Evolutionary conservation across 2,797 vertebrate species (phyloP).

Genomic region (Chaunax sp.): DNA sequence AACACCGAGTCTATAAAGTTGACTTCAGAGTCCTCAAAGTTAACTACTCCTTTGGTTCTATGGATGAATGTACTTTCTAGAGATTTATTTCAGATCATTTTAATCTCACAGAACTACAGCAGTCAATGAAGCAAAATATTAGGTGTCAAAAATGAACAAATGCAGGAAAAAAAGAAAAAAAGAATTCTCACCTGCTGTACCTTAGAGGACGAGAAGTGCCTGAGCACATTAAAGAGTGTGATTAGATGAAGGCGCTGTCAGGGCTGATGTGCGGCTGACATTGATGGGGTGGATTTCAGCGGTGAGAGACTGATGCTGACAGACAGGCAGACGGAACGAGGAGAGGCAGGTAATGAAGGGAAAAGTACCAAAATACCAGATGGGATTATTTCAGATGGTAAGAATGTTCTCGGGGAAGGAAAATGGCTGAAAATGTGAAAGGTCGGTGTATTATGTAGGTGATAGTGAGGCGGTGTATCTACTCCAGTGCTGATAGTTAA

Average conservation of each 20-base stretch:
- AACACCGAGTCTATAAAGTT: too few relatives aligned
- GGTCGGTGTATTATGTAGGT: slow-evolving; percentile 36
- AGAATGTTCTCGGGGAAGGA: slow-evolving; percentile 16
- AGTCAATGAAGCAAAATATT: slow-evolving; percentile 56
- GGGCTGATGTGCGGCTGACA: slow-evolving; percentile 54
- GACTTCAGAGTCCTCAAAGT: too few relatives aligned
- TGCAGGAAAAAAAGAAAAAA: slow-evolving; percentile 31
- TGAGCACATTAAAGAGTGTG: slow-evolving; percentile 53
- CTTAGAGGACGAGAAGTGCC: slow-evolving; percentile 29
- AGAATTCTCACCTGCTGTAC: slow-evolving; percentile 39
- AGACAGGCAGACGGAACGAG: slow-evolving; percentile 33
- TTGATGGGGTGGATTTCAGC: slow-evolving; percentile 51
- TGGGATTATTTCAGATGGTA: slow-evolving; percentile 38
- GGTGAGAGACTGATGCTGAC: slow-evolving; percentile 49
- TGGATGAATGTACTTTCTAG: slow-evolving; percentile 12
- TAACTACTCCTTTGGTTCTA: not conserved
- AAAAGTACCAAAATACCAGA: slow-evolving; percentile 35
- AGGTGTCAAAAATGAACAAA: slow-evolving; percentile 64
- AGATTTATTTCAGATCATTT: slow-evolving; percentile 42
- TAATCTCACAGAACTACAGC: slow-evolving; percentile 28
- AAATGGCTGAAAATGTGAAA: slow-evolving; percentile 46
- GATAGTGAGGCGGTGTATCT: slow-evolving; percentile 36
- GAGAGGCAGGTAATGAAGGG: slow-evolving; percentile 47
- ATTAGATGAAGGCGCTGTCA: slow-evolving; percentile 63
- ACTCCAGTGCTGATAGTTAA: slow-evolving; percentile 48